phyloP scores from a whole-genome alignment of 2,888 invertebrate species.

The Campopleginae sp. region DNA sequence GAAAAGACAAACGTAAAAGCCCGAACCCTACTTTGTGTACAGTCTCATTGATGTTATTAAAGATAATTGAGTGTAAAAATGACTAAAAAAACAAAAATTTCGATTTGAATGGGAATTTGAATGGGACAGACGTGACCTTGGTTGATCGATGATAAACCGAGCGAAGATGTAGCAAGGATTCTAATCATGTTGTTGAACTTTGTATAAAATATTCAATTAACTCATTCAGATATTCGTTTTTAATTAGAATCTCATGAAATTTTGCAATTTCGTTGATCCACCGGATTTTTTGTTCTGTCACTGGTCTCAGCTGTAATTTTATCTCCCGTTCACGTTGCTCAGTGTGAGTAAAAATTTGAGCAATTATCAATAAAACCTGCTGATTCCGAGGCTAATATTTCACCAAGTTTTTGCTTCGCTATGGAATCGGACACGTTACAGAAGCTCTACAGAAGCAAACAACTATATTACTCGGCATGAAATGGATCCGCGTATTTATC shows the following conservation, averaged over 20 bases:
- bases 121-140: not conserved
- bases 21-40: too few species aligned
- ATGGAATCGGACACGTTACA: conserved; percentile 29
- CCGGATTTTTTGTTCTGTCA: not conserved
- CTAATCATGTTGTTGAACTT: not conserved
- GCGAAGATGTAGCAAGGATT: not conserved
- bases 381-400: not conserved
- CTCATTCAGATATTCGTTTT: not conserved
- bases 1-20: too few species aligned
- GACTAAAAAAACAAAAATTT: too few species aligned
- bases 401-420: conserved; percentile 11
- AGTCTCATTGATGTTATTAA: too few species aligned
- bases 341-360: not conserved
- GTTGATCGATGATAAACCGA: not conserved
- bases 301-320: not conserved
- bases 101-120: not conserved
- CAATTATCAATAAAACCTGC: conserved; percentile 12
- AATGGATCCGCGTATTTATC: conserved; percentile 7
- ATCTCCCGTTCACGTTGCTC: not conserved
- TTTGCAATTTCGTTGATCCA: not conserved
- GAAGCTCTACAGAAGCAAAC: not conserved
- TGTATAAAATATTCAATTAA: not conserved
- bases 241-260: not conserved
- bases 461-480: not conserved
- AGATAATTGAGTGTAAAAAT: not conserved